These are phyloP conservation scores for Clitarchus hookeri DNA, from an alignment of 2,888 invertebrate species.

Conservation along the genomic window DNA sequence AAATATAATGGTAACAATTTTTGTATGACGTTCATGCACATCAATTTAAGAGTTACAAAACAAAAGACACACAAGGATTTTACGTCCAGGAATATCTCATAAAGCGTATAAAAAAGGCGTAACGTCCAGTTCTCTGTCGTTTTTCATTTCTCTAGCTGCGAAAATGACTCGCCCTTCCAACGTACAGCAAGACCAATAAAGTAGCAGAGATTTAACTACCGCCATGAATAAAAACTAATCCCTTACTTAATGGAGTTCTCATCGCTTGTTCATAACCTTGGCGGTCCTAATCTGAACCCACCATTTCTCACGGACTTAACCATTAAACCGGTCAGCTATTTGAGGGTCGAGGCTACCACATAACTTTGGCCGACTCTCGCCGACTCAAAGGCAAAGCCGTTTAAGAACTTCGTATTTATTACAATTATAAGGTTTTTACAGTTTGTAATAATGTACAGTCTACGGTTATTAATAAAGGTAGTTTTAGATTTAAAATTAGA, in stretches of 20 bases:
- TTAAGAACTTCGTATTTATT: neutral
- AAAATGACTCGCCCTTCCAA: neutral
- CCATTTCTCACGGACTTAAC: neutral
- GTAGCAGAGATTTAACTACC: neutral
- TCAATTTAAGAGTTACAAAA: no score
- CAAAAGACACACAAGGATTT: no score
- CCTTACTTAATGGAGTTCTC: conserved; percentile 14
- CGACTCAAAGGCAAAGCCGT: neutral
- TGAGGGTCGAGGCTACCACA: neutral
- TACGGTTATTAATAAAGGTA: no score
- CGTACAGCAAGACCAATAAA: neutral
- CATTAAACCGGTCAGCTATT: neutral
- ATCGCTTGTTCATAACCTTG: neutral
- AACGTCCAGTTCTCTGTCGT: no score
- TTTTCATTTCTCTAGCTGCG: no score
- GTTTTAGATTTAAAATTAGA: no score
- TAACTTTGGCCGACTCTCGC: neutral
- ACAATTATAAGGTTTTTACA: no score
- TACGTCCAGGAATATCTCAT: no score
- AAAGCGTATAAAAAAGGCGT: no score
- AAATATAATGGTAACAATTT: no score
- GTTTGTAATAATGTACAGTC: no score
- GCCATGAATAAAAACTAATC: conserved; percentile 9
- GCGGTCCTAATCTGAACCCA: neutral
- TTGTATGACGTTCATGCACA: no score